Evolutionary conservation across 2,797 vertebrate species (phyloP).

Genomic region (Somateria mollissima): DNA sequence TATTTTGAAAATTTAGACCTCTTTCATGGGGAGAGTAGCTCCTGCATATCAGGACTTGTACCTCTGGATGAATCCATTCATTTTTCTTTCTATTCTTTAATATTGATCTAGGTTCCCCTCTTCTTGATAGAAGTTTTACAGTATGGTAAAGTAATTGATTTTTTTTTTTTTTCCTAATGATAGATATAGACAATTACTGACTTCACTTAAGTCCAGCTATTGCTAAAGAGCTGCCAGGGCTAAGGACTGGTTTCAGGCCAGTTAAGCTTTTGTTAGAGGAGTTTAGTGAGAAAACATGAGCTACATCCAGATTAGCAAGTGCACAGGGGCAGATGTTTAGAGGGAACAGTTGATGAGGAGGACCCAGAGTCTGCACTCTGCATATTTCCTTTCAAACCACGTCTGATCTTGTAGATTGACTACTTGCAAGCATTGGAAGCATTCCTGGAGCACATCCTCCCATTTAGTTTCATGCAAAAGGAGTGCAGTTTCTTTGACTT

Average conservation of each 20-base stretch:
- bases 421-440: background rate
- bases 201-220: background rate
- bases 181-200: background rate
- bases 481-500: background rate
- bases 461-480: background rate
- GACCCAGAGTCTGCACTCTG: no score
- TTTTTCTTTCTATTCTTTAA: background rate
- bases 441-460: background rate
- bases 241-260: background rate
- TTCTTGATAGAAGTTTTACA: background rate
- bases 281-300: background rate
- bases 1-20: background rate
- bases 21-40: background rate
- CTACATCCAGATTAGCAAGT: background rate
- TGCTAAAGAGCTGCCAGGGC: background rate
- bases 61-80: background rate
- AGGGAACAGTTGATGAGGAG: background rate
- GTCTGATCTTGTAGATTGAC: background rate
- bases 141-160: background rate
- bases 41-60: background rate
- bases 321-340: background rate
- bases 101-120: background rate
- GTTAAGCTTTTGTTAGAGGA: background rate
- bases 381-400: background rate
- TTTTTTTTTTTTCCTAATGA: background rate